Conservation (phyloP, 2,797 vertebrate species). For the Emys orbicularis region DNA sequence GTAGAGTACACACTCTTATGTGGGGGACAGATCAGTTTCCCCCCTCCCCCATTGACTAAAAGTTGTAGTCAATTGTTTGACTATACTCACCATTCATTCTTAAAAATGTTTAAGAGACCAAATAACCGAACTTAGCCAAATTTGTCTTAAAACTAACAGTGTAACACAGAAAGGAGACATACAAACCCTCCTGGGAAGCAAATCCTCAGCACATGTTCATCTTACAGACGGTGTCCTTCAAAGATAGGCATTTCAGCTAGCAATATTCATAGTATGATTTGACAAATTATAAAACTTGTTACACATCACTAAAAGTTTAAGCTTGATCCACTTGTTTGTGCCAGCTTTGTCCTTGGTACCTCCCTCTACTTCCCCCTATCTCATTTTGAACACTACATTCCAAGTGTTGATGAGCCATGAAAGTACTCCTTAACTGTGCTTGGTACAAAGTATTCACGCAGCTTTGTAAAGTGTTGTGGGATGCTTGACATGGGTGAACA, state of each 20-base stretch:
- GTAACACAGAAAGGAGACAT: background rate
- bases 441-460: background rate
- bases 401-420: background rate
- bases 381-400: background rate
- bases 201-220: background rate
- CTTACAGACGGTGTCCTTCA: background rate
- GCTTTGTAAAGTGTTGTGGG: background rate
- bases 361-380: background rate
- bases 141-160: background rate
- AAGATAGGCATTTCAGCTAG: background rate
- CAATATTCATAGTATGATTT: background rate
- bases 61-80: background rate
- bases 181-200: background rate
- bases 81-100: background rate
- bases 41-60: too few relatives aligned
- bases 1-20: background rate
- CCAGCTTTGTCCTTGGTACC: background rate
- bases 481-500: background rate
- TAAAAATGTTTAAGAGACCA: background rate
- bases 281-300: background rate
- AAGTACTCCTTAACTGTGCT: background rate
- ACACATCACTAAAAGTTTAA: background rate
- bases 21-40: background rate
- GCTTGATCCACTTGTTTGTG: background rate
- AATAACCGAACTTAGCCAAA: background rate